phyloP scores from a whole-genome alignment of 2,113 vertebrate genomes.

The Myxocyprinus asiaticus region DNA sequence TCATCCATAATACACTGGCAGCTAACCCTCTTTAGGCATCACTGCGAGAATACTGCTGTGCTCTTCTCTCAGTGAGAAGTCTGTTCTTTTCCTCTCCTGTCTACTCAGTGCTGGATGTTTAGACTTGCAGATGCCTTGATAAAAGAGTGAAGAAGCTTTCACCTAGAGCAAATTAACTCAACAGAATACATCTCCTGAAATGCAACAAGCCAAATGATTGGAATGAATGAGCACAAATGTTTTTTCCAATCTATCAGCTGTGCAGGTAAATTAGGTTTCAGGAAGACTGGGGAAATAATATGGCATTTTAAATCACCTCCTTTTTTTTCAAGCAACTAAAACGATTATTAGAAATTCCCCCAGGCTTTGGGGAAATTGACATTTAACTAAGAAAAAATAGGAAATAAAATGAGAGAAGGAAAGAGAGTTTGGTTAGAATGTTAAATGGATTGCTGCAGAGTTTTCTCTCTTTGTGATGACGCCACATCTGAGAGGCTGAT shows the following conservation, averaged over 20 bases:
- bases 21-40: conserved; percentile 1
- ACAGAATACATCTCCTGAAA: conserved; percentile 38
- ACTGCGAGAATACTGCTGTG: not conserved
- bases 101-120: conserved; percentile 24
- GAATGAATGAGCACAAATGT: conserved; percentile 41
- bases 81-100: conserved; percentile 2
- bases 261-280: conserved; percentile 54
- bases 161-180: conserved; percentile 33
- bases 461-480: not conserved
- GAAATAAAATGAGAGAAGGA: conserved; percentile 34
- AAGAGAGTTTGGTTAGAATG: conserved; percentile 20
- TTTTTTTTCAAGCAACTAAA: conserved; percentile 45
- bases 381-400: conserved; percentile 52
- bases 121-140: conserved; percentile 26
- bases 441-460: conserved; percentile 11
- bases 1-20: not conserved
- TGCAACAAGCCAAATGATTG: conserved; percentile 37
- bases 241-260: conserved; percentile 53
- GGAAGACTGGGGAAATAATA: conserved; percentile 51
- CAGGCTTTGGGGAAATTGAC: conserved; percentile 40
- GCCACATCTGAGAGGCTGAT: not conserved
- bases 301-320: conserved; percentile 40
- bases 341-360: conserved; percentile 47
- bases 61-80: not conserved
- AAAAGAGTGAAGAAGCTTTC: conserved; percentile 37